phyloP scores from a whole-genome alignment of 2,113 vertebrate genomes.

The Phalacrocorax brasilianus region DNA sequence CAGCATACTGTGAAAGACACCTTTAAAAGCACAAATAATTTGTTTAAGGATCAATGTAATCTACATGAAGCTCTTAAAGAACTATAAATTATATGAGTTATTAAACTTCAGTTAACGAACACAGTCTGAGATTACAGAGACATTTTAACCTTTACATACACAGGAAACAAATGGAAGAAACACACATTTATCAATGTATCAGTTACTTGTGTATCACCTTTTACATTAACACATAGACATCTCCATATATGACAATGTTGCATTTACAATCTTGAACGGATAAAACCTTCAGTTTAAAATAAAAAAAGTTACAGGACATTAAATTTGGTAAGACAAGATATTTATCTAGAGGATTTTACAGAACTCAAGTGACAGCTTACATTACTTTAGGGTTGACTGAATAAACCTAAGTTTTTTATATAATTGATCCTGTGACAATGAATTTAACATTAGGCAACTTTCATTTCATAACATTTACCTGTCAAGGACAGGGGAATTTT shows the following conservation, averaged over 20 bases:
- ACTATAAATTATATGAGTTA: background rate
- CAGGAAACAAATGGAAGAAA: constrained; percentile 39
- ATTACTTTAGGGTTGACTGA: background rate
- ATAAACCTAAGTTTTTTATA: background rate
- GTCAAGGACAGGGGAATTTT: background rate
- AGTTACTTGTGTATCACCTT: background rate
- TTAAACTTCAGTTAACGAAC: constrained; percentile 8
- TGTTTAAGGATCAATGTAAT: background rate
- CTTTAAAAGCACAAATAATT: background rate
- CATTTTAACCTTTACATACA: constrained; percentile 28
- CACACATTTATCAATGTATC: background rate
- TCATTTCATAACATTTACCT: background rate
- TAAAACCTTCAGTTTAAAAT: constrained; percentile 8
- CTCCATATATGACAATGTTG: background rate
- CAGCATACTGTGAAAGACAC: background rate
- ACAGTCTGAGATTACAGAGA: constrained; percentile 18
- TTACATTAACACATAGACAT: background rate
- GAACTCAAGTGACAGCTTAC: background rate
- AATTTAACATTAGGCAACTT: background rate
- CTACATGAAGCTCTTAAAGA: background rate
- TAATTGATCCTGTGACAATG: background rate
- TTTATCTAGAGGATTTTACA: background rate
- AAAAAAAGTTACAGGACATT: background rate
- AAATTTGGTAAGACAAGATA: background rate
- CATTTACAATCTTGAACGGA: constrained; percentile 34